Conservation (phyloP, 2,113 vertebrate species). For the Rattus rattus region DNA sequence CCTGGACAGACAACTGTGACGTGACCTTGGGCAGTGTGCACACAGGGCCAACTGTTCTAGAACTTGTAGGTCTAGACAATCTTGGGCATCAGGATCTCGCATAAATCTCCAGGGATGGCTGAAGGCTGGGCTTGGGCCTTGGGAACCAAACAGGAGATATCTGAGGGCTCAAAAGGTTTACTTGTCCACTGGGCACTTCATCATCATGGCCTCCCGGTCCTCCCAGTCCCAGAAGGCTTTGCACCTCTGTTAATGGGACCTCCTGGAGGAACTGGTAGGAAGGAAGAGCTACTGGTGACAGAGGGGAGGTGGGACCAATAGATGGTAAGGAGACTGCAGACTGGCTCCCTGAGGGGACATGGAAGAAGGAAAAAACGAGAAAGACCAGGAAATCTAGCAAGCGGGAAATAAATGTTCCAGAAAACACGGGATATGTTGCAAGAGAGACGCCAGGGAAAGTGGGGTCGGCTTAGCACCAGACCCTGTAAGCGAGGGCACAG, state of each 20-base stretch:
- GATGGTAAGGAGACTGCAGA: not conserved
- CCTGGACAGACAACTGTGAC: not conserved
- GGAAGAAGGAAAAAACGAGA: too few species aligned
- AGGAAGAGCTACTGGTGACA: not conserved
- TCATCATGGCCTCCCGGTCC: not conserved
- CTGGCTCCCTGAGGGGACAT: fast-evolving
- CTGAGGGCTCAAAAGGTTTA: not conserved
- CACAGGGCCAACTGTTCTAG: not conserved
- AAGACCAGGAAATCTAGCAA: too few species aligned
- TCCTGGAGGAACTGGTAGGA: not conserved
- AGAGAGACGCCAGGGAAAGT: not conserved
- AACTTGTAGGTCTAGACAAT: not conserved
- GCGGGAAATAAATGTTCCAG: not conserved
- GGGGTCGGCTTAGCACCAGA: not conserved
- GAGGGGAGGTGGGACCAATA: fast-evolving
- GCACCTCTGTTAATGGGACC: too few species aligned
- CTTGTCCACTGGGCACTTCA: not conserved
- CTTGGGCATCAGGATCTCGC: not conserved
- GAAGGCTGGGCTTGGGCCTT: not conserved
- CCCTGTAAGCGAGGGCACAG: not conserved
- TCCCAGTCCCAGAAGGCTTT: not conserved
- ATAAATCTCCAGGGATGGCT: not conserved
- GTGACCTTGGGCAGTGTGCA: not conserved
- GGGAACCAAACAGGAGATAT: fast-evolving
- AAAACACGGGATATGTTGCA: not conserved